Conservation (phyloP, 1,140 invertebrate genomes). For the Rhysida immarginata region DNA sequence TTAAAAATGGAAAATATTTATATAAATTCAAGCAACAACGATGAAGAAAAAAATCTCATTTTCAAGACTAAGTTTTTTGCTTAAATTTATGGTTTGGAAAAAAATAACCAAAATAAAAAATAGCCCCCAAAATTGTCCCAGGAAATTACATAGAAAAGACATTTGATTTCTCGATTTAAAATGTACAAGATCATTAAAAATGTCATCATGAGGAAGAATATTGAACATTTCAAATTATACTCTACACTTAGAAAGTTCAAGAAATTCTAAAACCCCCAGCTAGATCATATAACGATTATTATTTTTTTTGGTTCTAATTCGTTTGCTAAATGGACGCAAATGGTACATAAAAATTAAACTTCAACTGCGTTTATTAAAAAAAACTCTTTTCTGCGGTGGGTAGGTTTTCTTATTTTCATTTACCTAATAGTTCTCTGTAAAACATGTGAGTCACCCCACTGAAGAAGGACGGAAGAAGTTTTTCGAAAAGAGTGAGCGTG, state of each 20-base stretch:
- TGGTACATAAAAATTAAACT: not conserved
- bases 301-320: no score
- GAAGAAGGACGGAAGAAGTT: conserved; percentile 41
- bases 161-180: no score
- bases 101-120: not conserved
- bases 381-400: not conserved
- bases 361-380: not conserved
- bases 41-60: not conserved
- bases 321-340: no score
- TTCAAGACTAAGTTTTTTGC: not conserved
- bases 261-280: no score
- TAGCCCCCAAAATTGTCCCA: not conserved
- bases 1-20: not conserved
- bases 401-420: no score
- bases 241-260: no score
- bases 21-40: not conserved
- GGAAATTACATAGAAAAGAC: no score
- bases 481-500: conserved; percentile 22
- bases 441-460: conserved; percentile 38
- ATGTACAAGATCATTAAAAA: no score
- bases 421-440: conserved; percentile 37
- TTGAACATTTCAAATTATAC: no score
- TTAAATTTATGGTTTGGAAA: not conserved
- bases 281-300: no score
- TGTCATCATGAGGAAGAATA: no score